Evolutionary conservation across 1,140 invertebrate genomes (phyloP).

Genomic region (Ptiloglossa arizonensis): DNA sequence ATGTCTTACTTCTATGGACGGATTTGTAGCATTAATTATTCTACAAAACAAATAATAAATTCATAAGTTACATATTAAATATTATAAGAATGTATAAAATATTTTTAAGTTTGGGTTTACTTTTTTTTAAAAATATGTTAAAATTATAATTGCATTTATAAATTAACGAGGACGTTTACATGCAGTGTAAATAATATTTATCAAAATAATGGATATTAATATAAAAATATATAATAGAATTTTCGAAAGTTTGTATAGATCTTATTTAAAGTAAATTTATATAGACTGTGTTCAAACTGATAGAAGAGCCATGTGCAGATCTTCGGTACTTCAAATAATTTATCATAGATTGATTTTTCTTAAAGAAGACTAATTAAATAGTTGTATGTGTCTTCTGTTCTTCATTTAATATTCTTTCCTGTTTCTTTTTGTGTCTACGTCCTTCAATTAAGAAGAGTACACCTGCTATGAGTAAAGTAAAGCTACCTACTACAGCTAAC

Average conservation of each 20-base stretch:
- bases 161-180: not conserved
- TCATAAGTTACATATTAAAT: conserved; percentile 34
- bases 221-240: conserved; percentile 23
- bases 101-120: not conserved
- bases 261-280: conserved; percentile 2
- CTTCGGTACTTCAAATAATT: conserved; percentile 15
- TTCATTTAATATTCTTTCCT: conserved; percentile 84
- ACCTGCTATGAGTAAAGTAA: conserved; percentile 88
- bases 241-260: conserved; percentile 5
- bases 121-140: not conserved
- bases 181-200: conserved; percentile 27
- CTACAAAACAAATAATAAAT: conserved; percentile 63
- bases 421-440: conserved; percentile 86
- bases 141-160: conserved; percentile 5
- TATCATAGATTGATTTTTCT: conserved; percentile 2
- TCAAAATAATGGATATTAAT: conserved; percentile 49
- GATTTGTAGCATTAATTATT: conserved; percentile 52
- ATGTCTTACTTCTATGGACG: conserved; percentile 44
- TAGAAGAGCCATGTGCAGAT: not conserved
- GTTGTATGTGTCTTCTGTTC: conserved; percentile 77
- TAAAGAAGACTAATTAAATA: conserved; percentile 66
- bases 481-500: conserved; percentile 89
- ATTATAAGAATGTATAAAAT: conserved; percentile 9
- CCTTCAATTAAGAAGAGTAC: conserved; percentile 92
- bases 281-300: conserved; percentile 18